Evolutionary conservation across 2,888 invertebrate genomes (phyloP).

Genomic region (Blomia tropicalis): DNA sequence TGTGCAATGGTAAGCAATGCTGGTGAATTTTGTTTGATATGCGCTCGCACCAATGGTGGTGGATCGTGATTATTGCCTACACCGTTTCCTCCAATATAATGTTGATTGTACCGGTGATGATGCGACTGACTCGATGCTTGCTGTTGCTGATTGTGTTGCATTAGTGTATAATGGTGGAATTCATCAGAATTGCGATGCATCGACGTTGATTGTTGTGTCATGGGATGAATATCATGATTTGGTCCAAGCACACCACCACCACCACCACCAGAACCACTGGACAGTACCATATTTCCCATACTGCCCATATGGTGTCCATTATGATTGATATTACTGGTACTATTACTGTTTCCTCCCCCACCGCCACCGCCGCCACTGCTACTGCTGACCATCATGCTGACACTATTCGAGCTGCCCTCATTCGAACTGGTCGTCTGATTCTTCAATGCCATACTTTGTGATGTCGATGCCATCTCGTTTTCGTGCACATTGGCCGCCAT

Average conservation of each 20-base stretch:
- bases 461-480: neutral
- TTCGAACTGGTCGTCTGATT: neutral
- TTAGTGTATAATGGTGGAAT: neutral
- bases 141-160: neutral
- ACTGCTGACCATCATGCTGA: neutral
- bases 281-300: neutral
- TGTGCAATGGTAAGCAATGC: neutral
- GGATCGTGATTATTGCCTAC: neutral
- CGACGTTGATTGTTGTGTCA: no score
- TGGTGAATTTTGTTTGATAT: slow-evolving; percentile 4
- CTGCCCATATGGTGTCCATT: neutral
- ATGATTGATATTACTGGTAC: neutral
- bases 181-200: neutral
- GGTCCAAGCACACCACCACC: neutral
- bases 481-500: neutral
- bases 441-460: neutral
- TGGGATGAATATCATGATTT: neutral
- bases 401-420: slow-evolving; percentile 12
- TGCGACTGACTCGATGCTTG: neutral
- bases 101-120: neutral
- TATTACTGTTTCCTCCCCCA: neutral
- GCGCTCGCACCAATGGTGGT: neutral
- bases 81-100: neutral
- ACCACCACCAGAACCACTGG: no score
- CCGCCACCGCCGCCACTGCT: slow-evolving; percentile 19